phyloP scores from a whole-genome alignment of 2,113 vertebrate species.

The Cariama cristata region DNA sequence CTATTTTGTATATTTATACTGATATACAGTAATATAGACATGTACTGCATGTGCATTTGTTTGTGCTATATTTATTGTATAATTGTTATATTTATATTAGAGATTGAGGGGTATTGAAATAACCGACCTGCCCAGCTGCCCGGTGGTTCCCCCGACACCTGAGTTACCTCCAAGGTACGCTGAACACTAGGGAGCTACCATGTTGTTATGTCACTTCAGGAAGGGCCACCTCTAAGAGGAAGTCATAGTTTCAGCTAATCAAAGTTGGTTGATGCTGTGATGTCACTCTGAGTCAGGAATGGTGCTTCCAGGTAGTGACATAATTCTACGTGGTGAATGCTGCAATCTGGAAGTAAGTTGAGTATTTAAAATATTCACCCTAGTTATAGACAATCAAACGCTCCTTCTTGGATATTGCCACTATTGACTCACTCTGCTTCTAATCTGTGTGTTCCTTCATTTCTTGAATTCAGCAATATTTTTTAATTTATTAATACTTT shows the following conservation, averaged over 20 bases:
- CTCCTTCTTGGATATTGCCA: slow-evolving; percentile 66
- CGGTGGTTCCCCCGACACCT: slow-evolving; percentile 83
- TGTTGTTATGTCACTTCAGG: slow-evolving; percentile 69
- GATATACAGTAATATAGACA: slow-evolving; percentile 60
- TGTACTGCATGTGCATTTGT: slow-evolving; percentile 69
- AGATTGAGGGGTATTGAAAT: slow-evolving; percentile 88
- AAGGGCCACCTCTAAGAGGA: slow-evolving; percentile 55
- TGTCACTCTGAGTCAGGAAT: slow-evolving; percentile 5
- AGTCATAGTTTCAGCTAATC: slow-evolving; percentile 63
- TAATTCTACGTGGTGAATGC: slow-evolving; percentile 39
- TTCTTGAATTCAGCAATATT: slow-evolving; percentile 25
- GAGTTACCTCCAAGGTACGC: slow-evolving; percentile 86
- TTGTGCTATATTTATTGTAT: slow-evolving; percentile 82
- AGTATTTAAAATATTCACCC: slow-evolving; percentile 76
- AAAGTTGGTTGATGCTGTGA: slow-evolving; percentile 58
- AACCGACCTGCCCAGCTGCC: slow-evolving; percentile 85
- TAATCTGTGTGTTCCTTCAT: slow-evolving; percentile 62
- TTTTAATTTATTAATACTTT: slow-evolving; percentile 2
- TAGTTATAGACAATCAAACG: slow-evolving; percentile 72
- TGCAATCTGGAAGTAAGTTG: slow-evolving; percentile 63
- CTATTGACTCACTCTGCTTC: slow-evolving; percentile 41
- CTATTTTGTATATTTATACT: slow-evolving; percentile 53
- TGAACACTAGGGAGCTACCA: slow-evolving; percentile 76
- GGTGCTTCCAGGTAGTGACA: slow-evolving; percentile 64
- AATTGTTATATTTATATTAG: slow-evolving; percentile 85